Conservation (phyloP, 2,888 invertebrate species). For the Macrophya alboannulata region DNA sequence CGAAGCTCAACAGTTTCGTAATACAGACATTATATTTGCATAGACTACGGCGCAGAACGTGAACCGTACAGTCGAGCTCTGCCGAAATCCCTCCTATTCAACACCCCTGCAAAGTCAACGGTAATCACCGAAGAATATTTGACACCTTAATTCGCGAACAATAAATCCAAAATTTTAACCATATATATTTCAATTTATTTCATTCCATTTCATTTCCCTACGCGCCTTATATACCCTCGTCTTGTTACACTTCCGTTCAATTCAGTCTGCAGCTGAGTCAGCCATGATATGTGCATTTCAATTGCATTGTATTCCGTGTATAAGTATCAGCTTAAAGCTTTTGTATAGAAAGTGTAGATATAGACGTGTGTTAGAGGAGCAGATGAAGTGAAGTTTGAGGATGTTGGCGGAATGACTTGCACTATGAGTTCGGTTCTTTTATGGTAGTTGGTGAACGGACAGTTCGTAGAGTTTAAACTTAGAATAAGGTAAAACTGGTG, state of each 20-base stretch:
- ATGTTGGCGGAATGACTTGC: conserved; percentile 7
- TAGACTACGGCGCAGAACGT: conserved; percentile 27
- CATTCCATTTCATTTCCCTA: neutral
- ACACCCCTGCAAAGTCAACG: neutral
- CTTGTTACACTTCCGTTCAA: neutral
- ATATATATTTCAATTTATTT: neutral
- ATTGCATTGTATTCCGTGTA: neutral
- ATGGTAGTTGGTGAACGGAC: conserved; percentile 19
- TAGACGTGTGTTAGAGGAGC: neutral
- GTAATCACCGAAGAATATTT: neutral
- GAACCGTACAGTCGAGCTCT: neutral
- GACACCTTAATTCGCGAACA: conserved; percentile 7
- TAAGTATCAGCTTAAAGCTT: neutral
- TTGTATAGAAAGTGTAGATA: neutral
- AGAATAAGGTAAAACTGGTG: neutral
- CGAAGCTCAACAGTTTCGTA: conserved; percentile 55
- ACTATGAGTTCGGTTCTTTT: conserved; percentile 31
- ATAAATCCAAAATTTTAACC: neutral
- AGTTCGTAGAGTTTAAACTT: conserved; percentile 24
- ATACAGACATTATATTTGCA: conserved; percentile 56
- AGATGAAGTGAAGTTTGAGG: neutral
- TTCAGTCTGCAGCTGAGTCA: neutral
- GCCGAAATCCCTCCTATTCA: neutral
- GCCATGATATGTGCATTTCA: neutral
- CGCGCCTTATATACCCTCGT: neutral